Evolutionary conservation across 2,888 invertebrate species (phyloP).

Genomic region (Leucoptera coffeella): DNA sequence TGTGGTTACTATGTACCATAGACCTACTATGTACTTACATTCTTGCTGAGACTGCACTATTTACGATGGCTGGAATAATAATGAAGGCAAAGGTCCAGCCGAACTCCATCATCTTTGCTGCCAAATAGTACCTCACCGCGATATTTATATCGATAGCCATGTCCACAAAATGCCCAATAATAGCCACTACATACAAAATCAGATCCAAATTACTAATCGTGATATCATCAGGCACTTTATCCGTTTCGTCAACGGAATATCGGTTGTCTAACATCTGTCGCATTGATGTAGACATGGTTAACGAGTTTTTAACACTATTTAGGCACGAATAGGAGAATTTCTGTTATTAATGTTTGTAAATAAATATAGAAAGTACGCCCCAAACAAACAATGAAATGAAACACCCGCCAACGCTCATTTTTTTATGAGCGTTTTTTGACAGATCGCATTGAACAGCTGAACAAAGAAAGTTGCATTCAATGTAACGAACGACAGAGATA

Average conservation of each 20-base stretch:
- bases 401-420: too few species aligned
- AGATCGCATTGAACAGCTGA: too few species aligned
- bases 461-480: too few species aligned
- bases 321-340: too few species aligned
- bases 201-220: constrained; percentile 57
- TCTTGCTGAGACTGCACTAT: constrained; percentile 65
- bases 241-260: constrained; percentile 46
- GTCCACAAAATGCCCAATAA: constrained; percentile 63
- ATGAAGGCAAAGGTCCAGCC: constrained; percentile 65
- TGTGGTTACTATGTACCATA: too few species aligned
- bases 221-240: constrained; percentile 54
- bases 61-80: constrained; percentile 67
- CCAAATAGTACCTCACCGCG: constrained; percentile 57
- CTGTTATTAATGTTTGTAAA: too few species aligned
- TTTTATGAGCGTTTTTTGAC: too few species aligned
- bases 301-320: neutral
- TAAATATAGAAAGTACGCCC: too few species aligned
- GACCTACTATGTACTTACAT: constrained; percentile 63
- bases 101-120: constrained; percentile 54
- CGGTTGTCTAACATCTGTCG: constrained; percentile 25
- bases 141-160: constrained; percentile 64
- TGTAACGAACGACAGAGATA: too few species aligned
- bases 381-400: constrained; percentile 15
- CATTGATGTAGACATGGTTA: constrained; percentile 24
- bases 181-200: constrained; percentile 58